These are phyloP conservation scores for Empis livida DNA, from an alignment of 2,888 invertebrate genomes.

Conservation along the genomic window DNA sequence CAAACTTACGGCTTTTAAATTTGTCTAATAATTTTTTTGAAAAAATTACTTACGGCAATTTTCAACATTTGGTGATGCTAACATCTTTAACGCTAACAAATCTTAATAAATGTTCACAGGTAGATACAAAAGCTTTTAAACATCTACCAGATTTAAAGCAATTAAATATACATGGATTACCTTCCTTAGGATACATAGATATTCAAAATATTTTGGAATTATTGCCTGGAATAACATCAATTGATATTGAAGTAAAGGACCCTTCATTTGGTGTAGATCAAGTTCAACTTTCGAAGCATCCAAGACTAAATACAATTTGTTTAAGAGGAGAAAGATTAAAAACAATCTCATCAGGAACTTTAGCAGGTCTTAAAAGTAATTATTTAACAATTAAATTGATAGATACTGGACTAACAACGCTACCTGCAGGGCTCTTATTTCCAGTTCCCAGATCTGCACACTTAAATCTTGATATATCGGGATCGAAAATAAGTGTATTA, in stretches of 20 bases:
- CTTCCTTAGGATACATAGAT: slow-evolving; percentile 71
- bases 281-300: slow-evolving; percentile 63
- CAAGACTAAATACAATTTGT: slow-evolving; percentile 59
- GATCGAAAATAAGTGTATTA: slow-evolving; percentile 62
- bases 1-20: slow-evolving; percentile 59
- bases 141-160: slow-evolving; percentile 54
- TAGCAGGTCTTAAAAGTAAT: slow-evolving; percentile 67
- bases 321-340: slow-evolving; percentile 61
- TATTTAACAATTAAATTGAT: slow-evolving; percentile 58
- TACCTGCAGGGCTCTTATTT: slow-evolving; percentile 74
- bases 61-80: slow-evolving; percentile 55
- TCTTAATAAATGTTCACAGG: slow-evolving; percentile 54
- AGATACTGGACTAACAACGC: slow-evolving; percentile 63
- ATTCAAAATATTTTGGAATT: slow-evolving; percentile 71
- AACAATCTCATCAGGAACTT: slow-evolving; percentile 66
- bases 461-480: slow-evolving; percentile 63
- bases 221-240: slow-evolving; percentile 55
- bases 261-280: slow-evolving; percentile 69
- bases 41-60: slow-evolving; percentile 61
- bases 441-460: slow-evolving; percentile 77
- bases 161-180: slow-evolving; percentile 60
- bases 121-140: slow-evolving; percentile 72
- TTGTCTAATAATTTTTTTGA: slow-evolving; percentile 74
- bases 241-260: slow-evolving; percentile 81
- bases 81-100: slow-evolving; percentile 51